Evolutionary conservation across 2,888 invertebrate species (phyloP).

Genomic region (Perizoma flavofasciatum): DNA sequence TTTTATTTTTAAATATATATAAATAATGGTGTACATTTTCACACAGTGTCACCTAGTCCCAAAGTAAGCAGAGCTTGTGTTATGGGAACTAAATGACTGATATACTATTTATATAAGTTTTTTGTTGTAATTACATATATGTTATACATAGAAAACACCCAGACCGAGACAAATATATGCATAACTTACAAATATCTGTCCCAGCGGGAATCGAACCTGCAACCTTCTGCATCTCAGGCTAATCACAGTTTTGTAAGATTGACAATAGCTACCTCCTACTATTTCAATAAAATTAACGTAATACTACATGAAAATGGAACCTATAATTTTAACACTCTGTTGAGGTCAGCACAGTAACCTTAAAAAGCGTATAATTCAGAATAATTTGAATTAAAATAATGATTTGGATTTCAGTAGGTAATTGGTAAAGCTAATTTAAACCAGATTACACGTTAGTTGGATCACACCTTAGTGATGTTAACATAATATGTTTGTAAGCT

Average conservation of each 20-base stretch:
- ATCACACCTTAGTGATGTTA: slow-evolving; percentile 3
- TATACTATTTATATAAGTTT: too few relatives aligned
- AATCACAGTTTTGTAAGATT: background rate
- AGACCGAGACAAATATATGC: too few relatives aligned
- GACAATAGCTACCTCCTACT: background rate
- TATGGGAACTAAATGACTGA: too few relatives aligned
- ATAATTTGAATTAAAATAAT: slow-evolving; percentile 38
- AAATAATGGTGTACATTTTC: too few relatives aligned
- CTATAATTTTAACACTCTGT: slow-evolving; percentile 28
- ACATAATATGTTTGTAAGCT: background rate
- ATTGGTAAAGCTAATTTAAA: slow-evolving; percentile 28
- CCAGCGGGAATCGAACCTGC: too few relatives aligned
- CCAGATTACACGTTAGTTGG: slow-evolving; percentile 31
- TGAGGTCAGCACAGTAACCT: slow-evolving; percentile 30
- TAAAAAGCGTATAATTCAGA: slow-evolving; percentile 35
- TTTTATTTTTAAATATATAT: too few relatives aligned
- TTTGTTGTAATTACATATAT: too few relatives aligned
- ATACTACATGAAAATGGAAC: slow-evolving; percentile 24
- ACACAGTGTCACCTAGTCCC: too few relatives aligned
- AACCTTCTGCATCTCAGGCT: too few relatives aligned
- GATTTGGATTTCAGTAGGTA: slow-evolving; percentile 31
- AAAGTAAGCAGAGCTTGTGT: too few relatives aligned
- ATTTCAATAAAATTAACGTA: slow-evolving; percentile 10
- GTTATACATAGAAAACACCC: too few relatives aligned
- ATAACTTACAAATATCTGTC: too few relatives aligned